A percentile compares a stretch with the other conserved stretches of the same genome.
Conservation (phyloP, 2,888 invertebrate genomes). For the Acrobasis consociella region DNA sequence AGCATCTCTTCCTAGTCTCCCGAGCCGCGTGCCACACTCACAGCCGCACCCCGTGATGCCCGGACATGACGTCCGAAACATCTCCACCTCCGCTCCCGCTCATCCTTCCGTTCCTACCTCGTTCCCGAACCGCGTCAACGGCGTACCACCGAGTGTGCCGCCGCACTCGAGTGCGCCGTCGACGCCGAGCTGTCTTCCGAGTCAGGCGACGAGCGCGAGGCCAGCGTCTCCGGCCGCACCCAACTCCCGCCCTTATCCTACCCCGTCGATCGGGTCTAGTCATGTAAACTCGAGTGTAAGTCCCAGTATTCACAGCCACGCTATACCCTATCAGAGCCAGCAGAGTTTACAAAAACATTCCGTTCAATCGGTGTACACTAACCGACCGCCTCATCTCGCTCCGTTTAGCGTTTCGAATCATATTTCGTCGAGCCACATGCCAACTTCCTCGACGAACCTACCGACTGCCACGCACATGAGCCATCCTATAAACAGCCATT, state of each 20-base stretch:
- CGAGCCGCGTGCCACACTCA: constrained; percentile 57
- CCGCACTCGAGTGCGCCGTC: constrained; percentile 60
- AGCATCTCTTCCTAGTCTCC: constrained; percentile 57
- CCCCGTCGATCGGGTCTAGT: constrained; percentile 78
- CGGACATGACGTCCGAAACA: constrained; percentile 62
- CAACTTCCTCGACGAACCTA: constrained; percentile 67
- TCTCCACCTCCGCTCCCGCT: constrained; percentile 45
- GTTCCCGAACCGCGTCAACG: constrained; percentile 61
- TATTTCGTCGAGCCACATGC: constrained; percentile 82
- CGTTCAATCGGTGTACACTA: constrained; percentile 68
- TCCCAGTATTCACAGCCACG: constrained; percentile 73
- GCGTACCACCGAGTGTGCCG: constrained; percentile 54
- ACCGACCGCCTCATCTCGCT: constrained; percentile 69
- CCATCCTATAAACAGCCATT: constrained; percentile 67
- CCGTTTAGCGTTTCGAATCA: constrained; percentile 71
- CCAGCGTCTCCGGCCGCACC: constrained; percentile 64
- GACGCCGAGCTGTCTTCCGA: constrained; percentile 71
- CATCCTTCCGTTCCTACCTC: constrained; percentile 71
- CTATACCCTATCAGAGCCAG: constrained; percentile 73
- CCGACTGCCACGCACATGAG: constrained; percentile 65
- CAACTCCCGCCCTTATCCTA: constrained; percentile 66
- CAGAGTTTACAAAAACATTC: constrained; percentile 79
- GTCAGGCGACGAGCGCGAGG: constrained; percentile 63
- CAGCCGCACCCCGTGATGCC: constrained; percentile 63
- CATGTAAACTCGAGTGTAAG: constrained; percentile 76